Evolutionary conservation across 2,113 vertebrate species (phyloP), one percentile per base, ranked within the genome.

Genomic region (Pseudopipra pipra): DNA sequence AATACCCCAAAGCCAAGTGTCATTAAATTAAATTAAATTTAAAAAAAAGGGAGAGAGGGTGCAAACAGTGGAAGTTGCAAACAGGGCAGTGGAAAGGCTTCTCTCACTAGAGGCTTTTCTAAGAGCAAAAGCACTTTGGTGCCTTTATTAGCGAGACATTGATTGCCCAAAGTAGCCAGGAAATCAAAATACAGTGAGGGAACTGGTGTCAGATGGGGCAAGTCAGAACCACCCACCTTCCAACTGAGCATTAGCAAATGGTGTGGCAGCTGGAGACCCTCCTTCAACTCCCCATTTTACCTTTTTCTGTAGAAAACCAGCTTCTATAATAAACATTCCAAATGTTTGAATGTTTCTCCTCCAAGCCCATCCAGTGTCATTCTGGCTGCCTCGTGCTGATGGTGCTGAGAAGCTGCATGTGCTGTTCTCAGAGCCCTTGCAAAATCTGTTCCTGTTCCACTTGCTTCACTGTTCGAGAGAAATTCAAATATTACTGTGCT

Each of bases 271-370:
- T 11, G 63, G 44, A 41, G 58, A 37, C 25, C 83, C 8, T 35
- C 0, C 11, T 55, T 71, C 39, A 25, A 10, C 20, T 80, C 6
- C 18, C 3, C 0, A 4, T 11, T 51, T 16, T 39, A 3, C 37
- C 56, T 65, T 24, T 11, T 19, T 70, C 28, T 46, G 41, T 27
- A 44, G n/a, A 49, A 90, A 86, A 63, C 1, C 1, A 47, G 30
- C 18, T 47, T 22, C 47, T 27, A 1, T 6, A 12, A 15, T 12
- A 9, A 73, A 41, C 2, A 12, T 41, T 46, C 4, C 37, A 31
- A 13, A 1, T 24, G 44, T 59, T 76, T 12, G 9, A 2, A 59
- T 15, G 54, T 11, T 93, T 93, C 25, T 67, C 17, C n/a, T 70
- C 37, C 2, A 14, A 41, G 31, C 28, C 71, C 49, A 37, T 46